These are phyloP conservation scores for Malaclemys terrapin DNA, from an alignment of 2,113 vertebrate species.

Conservation along the genomic window DNA sequence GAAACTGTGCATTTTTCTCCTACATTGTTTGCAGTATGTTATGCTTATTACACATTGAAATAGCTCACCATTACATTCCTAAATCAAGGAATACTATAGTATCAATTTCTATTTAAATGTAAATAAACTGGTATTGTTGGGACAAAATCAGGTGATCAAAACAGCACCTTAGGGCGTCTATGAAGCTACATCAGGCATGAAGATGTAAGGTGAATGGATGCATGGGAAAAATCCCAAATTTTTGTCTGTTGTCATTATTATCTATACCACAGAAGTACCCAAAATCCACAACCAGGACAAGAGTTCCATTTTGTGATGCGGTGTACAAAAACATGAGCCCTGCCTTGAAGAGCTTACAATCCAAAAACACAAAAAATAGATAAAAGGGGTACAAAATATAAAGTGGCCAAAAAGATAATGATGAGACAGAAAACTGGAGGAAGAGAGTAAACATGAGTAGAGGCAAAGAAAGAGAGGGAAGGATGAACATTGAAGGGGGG, in stretches of 20 bases:
- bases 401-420: no score
- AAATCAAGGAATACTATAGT: not conserved
- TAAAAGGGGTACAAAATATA: not conserved
- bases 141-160: not conserved
- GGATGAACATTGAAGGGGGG: not conserved
- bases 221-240: not conserved
- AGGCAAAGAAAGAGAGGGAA: not conserved
- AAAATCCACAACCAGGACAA: fast-evolving
- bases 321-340: not conserved
- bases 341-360: not conserved
- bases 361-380: not conserved
- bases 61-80: not conserved
- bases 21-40: not conserved
- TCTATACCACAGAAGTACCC: not conserved
- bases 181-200: not conserved
- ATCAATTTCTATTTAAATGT: not conserved
- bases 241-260: not conserved
- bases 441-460: not conserved
- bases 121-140: not conserved
- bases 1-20: not conserved
- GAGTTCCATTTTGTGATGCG: not conserved
- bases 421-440: not conserved
- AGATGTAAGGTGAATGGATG: not conserved
- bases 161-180: not conserved
- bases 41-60: not conserved